Base-by-base conservation (phyloP, 2,888 invertebrate species). In the Gymnosoma rotundatum region DNA sequence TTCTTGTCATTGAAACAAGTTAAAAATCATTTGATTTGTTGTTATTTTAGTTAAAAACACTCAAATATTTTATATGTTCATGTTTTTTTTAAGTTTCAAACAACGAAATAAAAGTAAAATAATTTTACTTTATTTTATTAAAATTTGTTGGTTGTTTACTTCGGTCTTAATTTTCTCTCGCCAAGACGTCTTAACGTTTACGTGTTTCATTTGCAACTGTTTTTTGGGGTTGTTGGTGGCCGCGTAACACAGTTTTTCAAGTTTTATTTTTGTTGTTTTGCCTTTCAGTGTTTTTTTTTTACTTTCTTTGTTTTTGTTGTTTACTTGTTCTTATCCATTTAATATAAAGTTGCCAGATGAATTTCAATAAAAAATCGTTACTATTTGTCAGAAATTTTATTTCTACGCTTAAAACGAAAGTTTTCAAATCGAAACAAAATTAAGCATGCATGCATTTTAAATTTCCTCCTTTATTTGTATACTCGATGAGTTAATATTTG, bases 191-290 rank as follows among this genome's bases (percentile, higher is more conserved):
- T 45, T 79, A 52, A 64, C 74, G 32, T 52, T 66, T 66, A 75
- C 70, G 83, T 64, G 79, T 70, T 83, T 83, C 61, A 72, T 52
- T 72, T 58, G 58, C 70, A 70, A 79, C 79, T 83, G 79, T 54
- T 38, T 79, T 75, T 70, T 73, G 52, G 8, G 52, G 14, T 21
- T 52, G 54, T 61, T 42, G 38, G 9, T 78, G 83, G 69, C 64
- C 70, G 83, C 69, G 36, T 70, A 78, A 67, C 73, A 69, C 63
- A 66, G 58, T 69, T 78, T 61, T 67, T 58, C 54, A 42, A 25
- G 52, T 12, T 54, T 56, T 7, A 32, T 32, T 70, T 63, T 64
- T 73, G 14, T 25, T 38, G 21, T 20, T 70, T 42, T 25, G 8
- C 38, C 54, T 69, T 69, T 69, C n/a, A 6, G 45, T 48, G 45